These are phyloP conservation scores for Drosophila flavopinicola DNA, from an alignment of 2,888 invertebrate species.

Conservation along the genomic window DNA sequence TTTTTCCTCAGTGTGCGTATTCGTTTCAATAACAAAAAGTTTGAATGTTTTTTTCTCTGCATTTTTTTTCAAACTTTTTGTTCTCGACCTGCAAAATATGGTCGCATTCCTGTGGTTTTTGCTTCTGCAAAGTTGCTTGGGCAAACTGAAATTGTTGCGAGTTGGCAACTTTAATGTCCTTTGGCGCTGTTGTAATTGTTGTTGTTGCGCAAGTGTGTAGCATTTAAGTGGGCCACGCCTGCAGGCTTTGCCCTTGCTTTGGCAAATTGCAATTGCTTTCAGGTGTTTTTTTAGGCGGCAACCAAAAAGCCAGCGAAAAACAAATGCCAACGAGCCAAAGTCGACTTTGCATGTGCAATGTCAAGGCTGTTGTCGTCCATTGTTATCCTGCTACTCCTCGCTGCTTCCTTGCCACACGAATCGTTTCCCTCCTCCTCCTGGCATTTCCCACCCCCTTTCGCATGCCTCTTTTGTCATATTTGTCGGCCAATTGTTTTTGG, in stretches of 20 bases:
- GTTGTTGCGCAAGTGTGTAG: slow-evolving; percentile 27
- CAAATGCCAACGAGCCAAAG: slow-evolving; percentile 14
- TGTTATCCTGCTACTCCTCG: slow-evolving; percentile 20
- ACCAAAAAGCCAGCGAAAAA: slow-evolving; percentile 18
- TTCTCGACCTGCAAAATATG: slow-evolving; percentile 5
- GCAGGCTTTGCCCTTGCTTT: background rate
- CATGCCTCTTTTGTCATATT: slow-evolving; percentile 35
- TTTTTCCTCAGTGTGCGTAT: too few species aligned
- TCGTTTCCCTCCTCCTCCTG: background rate
- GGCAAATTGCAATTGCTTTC: slow-evolving; percentile 5
- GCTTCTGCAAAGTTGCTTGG: too few species aligned
- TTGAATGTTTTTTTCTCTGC: slow-evolving; percentile 2
- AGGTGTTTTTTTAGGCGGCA: slow-evolving; percentile 43
- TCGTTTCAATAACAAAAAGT: slow-evolving; percentile 29
- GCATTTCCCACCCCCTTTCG: background rate
- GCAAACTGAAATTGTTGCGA: background rate
- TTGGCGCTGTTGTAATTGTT: slow-evolving; percentile 11
- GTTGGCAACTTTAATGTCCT: slow-evolving; percentile 14
- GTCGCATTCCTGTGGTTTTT: too few species aligned
- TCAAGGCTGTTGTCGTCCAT: slow-evolving; percentile 56
- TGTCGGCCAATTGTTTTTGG: slow-evolving; percentile 39
- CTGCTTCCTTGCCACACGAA: background rate
- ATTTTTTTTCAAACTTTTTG: background rate
- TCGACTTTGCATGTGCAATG: too few species aligned
- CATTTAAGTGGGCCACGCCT: slow-evolving; percentile 36